Conservation (phyloP, 2,888 invertebrate species). For the Acleris holmiana region DNA sequence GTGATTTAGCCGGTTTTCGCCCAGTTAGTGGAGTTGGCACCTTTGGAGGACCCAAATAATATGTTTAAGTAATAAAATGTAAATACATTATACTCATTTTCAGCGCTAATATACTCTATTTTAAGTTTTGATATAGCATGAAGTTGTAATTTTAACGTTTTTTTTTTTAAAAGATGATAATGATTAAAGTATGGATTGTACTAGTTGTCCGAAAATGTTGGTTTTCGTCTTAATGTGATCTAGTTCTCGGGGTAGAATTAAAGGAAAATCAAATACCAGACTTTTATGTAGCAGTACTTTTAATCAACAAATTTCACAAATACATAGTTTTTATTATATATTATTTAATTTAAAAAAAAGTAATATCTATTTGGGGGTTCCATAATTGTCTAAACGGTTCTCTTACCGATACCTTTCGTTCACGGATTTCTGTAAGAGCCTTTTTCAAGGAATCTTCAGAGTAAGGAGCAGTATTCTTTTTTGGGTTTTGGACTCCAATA, state of each 20-base stretch:
- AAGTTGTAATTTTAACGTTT: constrained; percentile 23
- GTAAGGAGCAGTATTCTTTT: too few species aligned
- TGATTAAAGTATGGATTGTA: constrained; percentile 34
- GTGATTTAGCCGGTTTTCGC: constrained; percentile 40
- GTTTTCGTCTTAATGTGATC: constrained; percentile 37
- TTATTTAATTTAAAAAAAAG: too few species aligned
- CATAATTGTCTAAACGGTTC: too few species aligned
- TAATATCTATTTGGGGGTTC: too few species aligned
- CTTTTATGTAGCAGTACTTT: too few species aligned
- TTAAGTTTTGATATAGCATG: constrained; percentile 1
- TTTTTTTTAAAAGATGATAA: constrained; percentile 35
- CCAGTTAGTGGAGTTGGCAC: constrained; percentile 42
- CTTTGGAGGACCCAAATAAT: constrained; percentile 39
- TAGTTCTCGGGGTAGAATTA: constrained; percentile 35
- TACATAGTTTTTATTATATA: too few species aligned
- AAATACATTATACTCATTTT: constrained; percentile 40
- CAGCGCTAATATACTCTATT: constrained; percentile 37
- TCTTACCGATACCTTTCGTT: too few species aligned
- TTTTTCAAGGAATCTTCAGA: too few species aligned
- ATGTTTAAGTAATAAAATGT: constrained; percentile 35
- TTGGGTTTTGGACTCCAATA: too few species aligned
- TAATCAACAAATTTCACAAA: too few species aligned
- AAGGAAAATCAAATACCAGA: background rate
- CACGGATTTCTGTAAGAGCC: too few species aligned
- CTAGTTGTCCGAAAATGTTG: constrained; percentile 37